These are phyloP conservation scores for Thaleichthys pacificus DNA, from an alignment of 2,797 vertebrate species.

Conservation along the genomic window DNA sequence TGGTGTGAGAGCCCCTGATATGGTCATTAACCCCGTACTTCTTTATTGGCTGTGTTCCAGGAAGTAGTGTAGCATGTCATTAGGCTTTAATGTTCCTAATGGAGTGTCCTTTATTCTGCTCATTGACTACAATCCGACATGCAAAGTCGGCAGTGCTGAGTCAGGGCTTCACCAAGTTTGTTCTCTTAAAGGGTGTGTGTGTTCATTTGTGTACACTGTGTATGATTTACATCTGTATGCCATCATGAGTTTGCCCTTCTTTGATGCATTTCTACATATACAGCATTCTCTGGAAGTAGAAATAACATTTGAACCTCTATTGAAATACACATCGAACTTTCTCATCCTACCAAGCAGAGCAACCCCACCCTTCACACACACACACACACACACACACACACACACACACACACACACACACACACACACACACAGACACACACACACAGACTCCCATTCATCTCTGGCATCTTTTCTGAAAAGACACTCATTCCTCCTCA, in stretches of 20 bases:
- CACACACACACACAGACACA: not conserved
- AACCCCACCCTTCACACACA: not conserved
- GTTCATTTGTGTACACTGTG: not conserved
- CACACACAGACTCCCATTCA: not conserved
- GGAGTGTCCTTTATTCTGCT: not conserved
- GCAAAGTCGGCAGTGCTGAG: not conserved
- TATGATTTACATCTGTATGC: not conserved
- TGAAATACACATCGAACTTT: too few relatives aligned
- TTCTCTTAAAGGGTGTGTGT: not conserved
- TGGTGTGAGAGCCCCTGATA: too few relatives aligned
- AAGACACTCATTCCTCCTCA: slow-evolving; percentile 45
- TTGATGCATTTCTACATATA: not conserved
- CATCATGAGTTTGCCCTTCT: not conserved
- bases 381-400: too few relatives aligned
- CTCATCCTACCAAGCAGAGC: too few relatives aligned
- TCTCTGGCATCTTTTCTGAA: slow-evolving; percentile 28
- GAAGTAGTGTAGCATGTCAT: not conserved
- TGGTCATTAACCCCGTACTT: not conserved
- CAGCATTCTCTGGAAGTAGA: not conserved
- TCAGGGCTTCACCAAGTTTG: not conserved
- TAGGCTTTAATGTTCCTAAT: not conserved
- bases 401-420: too few relatives aligned
- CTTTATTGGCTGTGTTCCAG: not conserved
- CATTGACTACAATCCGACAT: not conserved
- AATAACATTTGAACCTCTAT: too few relatives aligned